Evolutionary conservation across 2,888 invertebrate genomes (phyloP).

Genomic region (Eledona agricola): DNA sequence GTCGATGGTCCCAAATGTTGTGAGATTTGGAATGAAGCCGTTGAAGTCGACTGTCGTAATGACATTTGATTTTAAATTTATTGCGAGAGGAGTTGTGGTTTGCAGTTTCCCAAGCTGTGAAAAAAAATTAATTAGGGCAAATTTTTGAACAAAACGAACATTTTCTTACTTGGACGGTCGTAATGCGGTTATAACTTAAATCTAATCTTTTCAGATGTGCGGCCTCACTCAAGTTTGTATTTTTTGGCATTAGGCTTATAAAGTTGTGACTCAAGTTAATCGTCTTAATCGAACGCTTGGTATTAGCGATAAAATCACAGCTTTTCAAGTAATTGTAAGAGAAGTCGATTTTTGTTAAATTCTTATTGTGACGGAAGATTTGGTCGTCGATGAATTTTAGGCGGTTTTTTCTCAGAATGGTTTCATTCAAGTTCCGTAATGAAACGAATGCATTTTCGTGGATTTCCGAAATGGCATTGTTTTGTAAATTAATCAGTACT

Average conservation of each 20-base stretch:
- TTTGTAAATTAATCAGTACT: background rate
- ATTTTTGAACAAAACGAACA: constrained; percentile 1
- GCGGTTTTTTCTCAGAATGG: constrained; percentile 1
- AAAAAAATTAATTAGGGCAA: constrained; percentile 2
- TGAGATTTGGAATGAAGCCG: background rate
- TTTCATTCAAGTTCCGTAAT: background rate
- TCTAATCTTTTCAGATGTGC: background rate
- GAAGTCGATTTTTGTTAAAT: constrained; percentile 1
- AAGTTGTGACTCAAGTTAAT: too few species aligned
- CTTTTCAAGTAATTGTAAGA: constrained; percentile 1
- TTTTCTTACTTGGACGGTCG: constrained; percentile 4
- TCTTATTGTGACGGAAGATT: constrained; percentile 1
- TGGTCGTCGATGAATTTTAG: too few species aligned
- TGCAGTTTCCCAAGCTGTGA: too few species aligned
- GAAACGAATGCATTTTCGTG: too few species aligned
- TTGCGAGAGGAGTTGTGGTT: too few species aligned
- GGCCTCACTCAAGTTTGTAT: too few species aligned
- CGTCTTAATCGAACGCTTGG: too few species aligned
- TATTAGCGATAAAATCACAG: too few species aligned
- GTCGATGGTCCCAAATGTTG: too few species aligned
- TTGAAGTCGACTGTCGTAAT: constrained; percentile 1
- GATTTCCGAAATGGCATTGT: too few species aligned
- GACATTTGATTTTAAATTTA: constrained; percentile 2
- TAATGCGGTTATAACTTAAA: constrained; percentile 4
- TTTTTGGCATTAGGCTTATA: too few species aligned